phyloP scores from a whole-genome alignment of 2,113 vertebrate species.

The Megaleporinus macrocephalus region DNA sequence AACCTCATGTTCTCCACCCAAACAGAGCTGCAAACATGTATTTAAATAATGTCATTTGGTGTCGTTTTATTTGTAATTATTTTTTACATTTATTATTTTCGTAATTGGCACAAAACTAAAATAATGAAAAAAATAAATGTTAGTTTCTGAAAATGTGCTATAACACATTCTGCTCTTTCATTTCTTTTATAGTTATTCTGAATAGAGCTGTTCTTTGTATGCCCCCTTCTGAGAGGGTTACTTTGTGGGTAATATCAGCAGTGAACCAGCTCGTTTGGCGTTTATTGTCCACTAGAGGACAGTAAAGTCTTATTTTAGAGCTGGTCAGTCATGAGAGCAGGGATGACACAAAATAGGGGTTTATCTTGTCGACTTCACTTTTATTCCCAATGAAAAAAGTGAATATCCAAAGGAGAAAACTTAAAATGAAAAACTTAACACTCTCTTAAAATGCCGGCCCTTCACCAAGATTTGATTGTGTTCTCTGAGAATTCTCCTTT shows the following conservation, averaged over 20 bases:
- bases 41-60: background rate
- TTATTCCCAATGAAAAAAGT: background rate
- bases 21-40: background rate
- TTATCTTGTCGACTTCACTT: too few relatives aligned
- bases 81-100: background rate
- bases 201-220: background rate
- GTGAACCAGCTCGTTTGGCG: background rate
- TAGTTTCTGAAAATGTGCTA: background rate
- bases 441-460: too few relatives aligned
- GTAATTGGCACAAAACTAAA: background rate
- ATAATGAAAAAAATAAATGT: background rate
- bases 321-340: background rate
- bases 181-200: background rate
- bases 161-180: too few relatives aligned
- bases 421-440: too few relatives aligned
- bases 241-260: background rate
- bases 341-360: background rate
- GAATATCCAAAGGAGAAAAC: too few relatives aligned
- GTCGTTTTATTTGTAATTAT: background rate
- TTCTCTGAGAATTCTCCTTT: too few relatives aligned
- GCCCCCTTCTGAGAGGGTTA: background rate
- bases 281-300: constrained; percentile 26
- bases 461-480: too few relatives aligned
- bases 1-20: constrained; percentile 4
- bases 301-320: constrained; percentile 12